Evolutionary conservation across 2,888 invertebrate species (phyloP), one percentile per base, ranked within the genome.

Genomic region (Abscondita cerata): DNA sequence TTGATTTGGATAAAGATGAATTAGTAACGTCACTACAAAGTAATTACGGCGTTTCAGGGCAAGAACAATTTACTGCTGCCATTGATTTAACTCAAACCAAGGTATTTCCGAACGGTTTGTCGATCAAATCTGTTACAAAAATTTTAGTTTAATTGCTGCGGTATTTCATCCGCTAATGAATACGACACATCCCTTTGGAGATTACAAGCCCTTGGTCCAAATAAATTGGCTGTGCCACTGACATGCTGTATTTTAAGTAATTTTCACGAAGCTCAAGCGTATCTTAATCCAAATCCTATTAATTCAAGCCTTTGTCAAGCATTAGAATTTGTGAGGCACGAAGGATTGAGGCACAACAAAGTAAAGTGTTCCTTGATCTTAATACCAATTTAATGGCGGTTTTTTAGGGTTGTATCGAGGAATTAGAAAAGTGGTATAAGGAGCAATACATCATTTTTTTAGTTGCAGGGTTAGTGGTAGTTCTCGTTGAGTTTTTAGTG

Each of bases 151-250:
- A 84, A 88, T 59, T 93, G 93, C 74, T 93, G 93, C 77, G 93
- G 92, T 19, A 89, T 93, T 78, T 86, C 87, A 48, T 88, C 88
- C 70, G 89, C 90, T 5, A 86, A 87, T 62, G 92, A 93, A 82
- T 93, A 91, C 79, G 91, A 91, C 73, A 89, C 89, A 69, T 91
- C 93, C 0, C 80, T 88, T 74, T 93, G 93, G 93, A 86, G 90
- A 66, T 81, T 92, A 50, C 88, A 90, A 72, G 85, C 90, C 65
- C 84, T 90, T 40, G 90, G 91, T 0, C 88, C 90, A 65, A 73
- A 75, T 1, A 74, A 80, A 52, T 73, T 81, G 33, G 79, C 70
- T 4, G 72, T 75, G 8, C 73, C 73, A 25, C 60, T 73, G 18
- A 72, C 75, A 9, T 75, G 75, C 52, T 93, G 93, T 77, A 80